Base-by-base conservation (phyloP, 1,140 invertebrate species). In the Amphibalanus amphitrite region DNA sequence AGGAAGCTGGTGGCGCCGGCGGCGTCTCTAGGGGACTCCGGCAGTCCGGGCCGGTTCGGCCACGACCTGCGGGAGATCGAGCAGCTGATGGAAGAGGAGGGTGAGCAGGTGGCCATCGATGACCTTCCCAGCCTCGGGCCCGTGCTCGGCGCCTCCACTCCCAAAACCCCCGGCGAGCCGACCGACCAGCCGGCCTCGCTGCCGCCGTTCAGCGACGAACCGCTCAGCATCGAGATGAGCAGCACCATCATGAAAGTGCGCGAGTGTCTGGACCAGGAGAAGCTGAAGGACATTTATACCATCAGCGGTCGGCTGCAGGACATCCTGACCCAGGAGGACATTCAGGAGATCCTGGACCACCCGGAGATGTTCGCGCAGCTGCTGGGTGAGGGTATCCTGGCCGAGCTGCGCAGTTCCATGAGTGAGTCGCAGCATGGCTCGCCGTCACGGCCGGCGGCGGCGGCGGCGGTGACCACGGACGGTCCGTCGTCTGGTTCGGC, bases 321-420 rank as follows among this genome's bases (percentile, higher is more conserved):
- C 73, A 76, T 81, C 30, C 75, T 81, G n/a, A 78, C 75, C 59
- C 74, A 76, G 20, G 70, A 69, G 10, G 80, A 81, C 77, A 78
- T 81, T 69, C 79, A 80, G 70, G 79, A 80, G 71, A 79, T 81
- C 73, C 71, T 81, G n/a, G 76, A 72, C 8, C 80, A 80, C 72
- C 77, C 76, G 69, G 77, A 80, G 17, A 72, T 76, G 33, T 77
- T 59, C 47, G 17, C 47, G 13, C 13, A 59, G 47, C 47, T 59
- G 47, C 47, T 59, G 6, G 47, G 47, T 1, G 47, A 59, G 47
- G 47, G 47, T 20, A 59, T 59, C 47, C 47, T 59, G 47, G 47
- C 47, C 17, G 47, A 59, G 47, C 20, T 59, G 47, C 47, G 47
- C 20, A 59, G 47, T 20, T 59, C 47, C 47, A 59, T 59, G 47